These are phyloP conservation scores for Hypsopygia costalis DNA, from an alignment of 2,888 invertebrate species.

Conservation along the genomic window DNA sequence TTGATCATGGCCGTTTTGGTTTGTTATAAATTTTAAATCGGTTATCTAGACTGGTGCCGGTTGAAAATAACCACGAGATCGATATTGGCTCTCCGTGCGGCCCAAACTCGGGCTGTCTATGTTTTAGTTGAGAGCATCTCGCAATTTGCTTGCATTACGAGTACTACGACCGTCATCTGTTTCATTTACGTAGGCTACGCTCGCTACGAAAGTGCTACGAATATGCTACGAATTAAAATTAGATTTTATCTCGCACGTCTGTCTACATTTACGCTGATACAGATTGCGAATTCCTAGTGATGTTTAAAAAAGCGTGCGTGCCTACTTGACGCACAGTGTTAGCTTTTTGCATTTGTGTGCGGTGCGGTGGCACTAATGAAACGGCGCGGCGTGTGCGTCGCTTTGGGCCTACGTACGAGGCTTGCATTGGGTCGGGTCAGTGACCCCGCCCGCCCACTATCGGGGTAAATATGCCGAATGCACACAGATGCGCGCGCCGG, in stretches of 20 bases:
- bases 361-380: conserved; percentile 69
- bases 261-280: conserved; percentile 2
- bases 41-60: conserved; percentile 44
- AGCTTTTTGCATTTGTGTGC: conserved; percentile 65
- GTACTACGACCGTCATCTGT: background rate
- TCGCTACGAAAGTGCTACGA: background rate
- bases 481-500: conserved; percentile 79
- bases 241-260: background rate
- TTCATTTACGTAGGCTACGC: background rate
- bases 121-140: conserved; percentile 19
- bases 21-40: conserved; percentile 61
- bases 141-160: background rate
- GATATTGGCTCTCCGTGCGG: conserved; percentile 41
- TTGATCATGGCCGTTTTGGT: conserved; percentile 39
- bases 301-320: conserved; percentile 64
- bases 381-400: conserved; percentile 63
- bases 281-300: conserved; percentile 25
- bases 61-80: conserved; percentile 64
- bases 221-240: background rate
- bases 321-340: conserved; percentile 71
- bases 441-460: conserved; percentile 77
- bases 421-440: conserved; percentile 79
- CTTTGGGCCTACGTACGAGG: conserved; percentile 68
- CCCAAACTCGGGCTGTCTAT: conserved; percentile 30
- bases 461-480: conserved; percentile 81